Conservation (phyloP, 2,888 invertebrate species). For the Drosophila nr. fundita region DNA sequence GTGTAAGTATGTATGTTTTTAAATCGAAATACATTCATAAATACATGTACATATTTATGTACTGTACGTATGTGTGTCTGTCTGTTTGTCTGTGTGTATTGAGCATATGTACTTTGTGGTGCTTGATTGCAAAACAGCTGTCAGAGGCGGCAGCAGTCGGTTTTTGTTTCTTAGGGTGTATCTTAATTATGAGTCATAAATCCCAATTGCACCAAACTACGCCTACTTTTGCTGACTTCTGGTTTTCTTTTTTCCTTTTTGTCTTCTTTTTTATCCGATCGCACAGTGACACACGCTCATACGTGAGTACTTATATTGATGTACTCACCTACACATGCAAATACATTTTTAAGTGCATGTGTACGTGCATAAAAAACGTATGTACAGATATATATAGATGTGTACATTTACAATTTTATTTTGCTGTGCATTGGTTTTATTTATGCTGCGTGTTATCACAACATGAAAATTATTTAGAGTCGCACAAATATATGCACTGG, state of each 20-base stretch:
- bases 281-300: constrained; percentile 43
- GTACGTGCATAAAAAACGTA: constrained; percentile 29
- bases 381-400: constrained; percentile 25
- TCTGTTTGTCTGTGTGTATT: constrained; percentile 14
- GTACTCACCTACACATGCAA: constrained; percentile 56
- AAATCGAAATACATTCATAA: constrained; percentile 26
- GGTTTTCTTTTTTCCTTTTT: constrained; percentile 38
- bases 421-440: constrained; percentile 18
- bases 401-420: constrained; percentile 18
- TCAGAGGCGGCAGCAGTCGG: constrained; percentile 36
- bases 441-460: constrained; percentile 47
- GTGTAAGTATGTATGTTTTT: constrained; percentile 25
- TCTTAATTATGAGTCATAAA: constrained; percentile 74
- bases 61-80: constrained; percentile 24
- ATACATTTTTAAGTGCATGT: constrained; percentile 36
- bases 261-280: constrained; percentile 59
- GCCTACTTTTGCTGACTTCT: constrained; percentile 56
- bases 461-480: constrained; percentile 43
- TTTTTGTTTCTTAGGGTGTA: constrained; percentile 61
- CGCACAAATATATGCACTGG: constrained; percentile 61
- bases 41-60: constrained; percentile 30
- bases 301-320: constrained; percentile 50
- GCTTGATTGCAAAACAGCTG: constrained; percentile 68
- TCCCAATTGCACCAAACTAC: constrained; percentile 72
- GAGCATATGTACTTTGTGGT: constrained; percentile 49